Base-by-base conservation (phyloP, 2,797 vertebrate genomes). In the Labroides dimidiatus region DNA sequence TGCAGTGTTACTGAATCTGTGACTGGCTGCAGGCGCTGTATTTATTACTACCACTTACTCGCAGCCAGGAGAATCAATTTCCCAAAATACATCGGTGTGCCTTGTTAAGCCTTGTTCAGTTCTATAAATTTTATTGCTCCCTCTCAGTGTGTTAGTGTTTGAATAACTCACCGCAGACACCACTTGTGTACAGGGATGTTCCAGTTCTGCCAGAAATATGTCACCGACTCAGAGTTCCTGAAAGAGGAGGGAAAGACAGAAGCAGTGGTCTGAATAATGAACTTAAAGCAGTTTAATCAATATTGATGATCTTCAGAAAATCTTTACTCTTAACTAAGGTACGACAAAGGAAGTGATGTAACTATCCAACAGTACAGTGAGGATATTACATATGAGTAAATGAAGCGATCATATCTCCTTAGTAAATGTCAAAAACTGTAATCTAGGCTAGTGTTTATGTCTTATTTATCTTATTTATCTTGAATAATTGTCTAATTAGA, bases 171-270 rank as follows among this genome's bases (percentile, higher is more conserved):
- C 97, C 97, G 95, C 68, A 94, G 77, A 82, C 96, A 98, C 97
- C 97, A 98, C 82, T 96, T 98, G 93, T 98, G 96, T 33, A 97
- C 96, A 0, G 97, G 97, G 85, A 98, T 96, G 88, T 98, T 98
- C 97, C 97, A 98, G 86, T 98, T 98, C 91, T 97, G 95, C 97
- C 97, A 98, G 86, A 98, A 98, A 91, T 97, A 96, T 42, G 93
- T 95, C 81, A 98, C 93, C 0, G 94, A 93, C 89, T 98, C 96
- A 0, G 97, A 93, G 85, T 98, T 98, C 97, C 97, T 98, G 83
- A 52, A 78, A 60, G 70, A 73, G 37, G 53, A 73, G 64, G 69
- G 72, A 64, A 78, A 20, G 67, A 77, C 10, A 61, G 10, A 21
- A 20, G 8, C 15, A 51, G 27, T 51, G 19, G 23, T 57, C 12